phyloP scores from a whole-genome alignment of 2,888 invertebrate genomes.

The Ditylenchus weischeri region DNA sequence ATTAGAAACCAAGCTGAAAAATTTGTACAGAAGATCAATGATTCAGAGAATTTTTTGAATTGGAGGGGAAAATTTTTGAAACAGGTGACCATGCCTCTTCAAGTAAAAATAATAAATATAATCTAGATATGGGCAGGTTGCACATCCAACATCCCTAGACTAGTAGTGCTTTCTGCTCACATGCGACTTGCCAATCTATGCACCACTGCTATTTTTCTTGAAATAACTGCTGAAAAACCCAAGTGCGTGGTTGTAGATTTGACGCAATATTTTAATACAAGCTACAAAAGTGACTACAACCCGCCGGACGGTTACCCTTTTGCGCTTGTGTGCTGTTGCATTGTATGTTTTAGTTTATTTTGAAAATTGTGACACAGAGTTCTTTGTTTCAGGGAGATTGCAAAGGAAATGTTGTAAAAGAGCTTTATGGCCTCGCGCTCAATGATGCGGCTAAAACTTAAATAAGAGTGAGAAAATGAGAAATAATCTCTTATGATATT shows the following conservation, averaged over 20 bases:
- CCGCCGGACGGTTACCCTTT: neutral
- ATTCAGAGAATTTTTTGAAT: too few relatives aligned
- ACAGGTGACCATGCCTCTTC: too few relatives aligned
- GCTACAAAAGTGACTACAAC: neutral
- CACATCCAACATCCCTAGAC: neutral
- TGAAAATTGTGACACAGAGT: neutral
- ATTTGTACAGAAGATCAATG: too few relatives aligned
- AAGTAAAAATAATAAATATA: too few relatives aligned
- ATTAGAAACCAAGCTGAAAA: too few relatives aligned
- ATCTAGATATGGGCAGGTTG: slow-evolving; percentile 7
- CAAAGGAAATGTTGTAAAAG: neutral
- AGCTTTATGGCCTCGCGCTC: neutral
- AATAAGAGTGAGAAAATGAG: too few relatives aligned
- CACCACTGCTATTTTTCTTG: neutral
- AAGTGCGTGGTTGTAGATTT: neutral
- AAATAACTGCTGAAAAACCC: neutral
- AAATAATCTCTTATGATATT: too few relatives aligned
- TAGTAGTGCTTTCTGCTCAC: neutral
- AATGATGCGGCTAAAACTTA: neutral
- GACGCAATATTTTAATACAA: slow-evolving; percentile 2
- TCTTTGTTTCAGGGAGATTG: neutral
- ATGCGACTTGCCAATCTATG: neutral
- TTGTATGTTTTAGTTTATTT: neutral
- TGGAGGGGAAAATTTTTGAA: too few relatives aligned
- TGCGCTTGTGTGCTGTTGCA: slow-evolving; percentile 5